phyloP scores from a whole-genome alignment of 2,888 invertebrate genomes.

The Leucophora obtusa region DNA sequence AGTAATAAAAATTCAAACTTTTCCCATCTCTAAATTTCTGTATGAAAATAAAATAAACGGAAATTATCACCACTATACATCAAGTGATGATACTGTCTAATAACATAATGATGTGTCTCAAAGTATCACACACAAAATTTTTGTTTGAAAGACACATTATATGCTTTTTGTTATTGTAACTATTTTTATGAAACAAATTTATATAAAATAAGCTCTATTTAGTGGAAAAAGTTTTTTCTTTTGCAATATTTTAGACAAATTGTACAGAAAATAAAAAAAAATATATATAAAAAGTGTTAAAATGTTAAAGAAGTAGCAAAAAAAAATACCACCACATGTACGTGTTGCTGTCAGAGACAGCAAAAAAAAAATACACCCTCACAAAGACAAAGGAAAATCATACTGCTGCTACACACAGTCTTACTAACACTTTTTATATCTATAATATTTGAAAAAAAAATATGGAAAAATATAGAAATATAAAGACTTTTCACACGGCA shows the following conservation, averaged over 20 bases:
- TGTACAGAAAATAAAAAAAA: slow-evolving; percentile 14
- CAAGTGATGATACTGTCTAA: slow-evolving; percentile 17
- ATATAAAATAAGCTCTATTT: slow-evolving; percentile 61
- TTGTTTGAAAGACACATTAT: slow-evolving; percentile 22
- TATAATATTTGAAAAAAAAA: neutral
- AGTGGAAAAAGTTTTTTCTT: slow-evolving; percentile 42
- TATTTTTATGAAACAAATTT: slow-evolving; percentile 50
- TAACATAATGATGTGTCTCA: slow-evolving; percentile 37
- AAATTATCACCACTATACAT: slow-evolving; percentile 24
- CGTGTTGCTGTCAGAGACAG: slow-evolving; percentile 61
- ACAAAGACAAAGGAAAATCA: too few species aligned
- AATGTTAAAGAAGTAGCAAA: slow-evolving; percentile 13
- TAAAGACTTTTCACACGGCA: slow-evolving; percentile 42
- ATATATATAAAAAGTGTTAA: slow-evolving; percentile 51
- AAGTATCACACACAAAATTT: slow-evolving; percentile 15
- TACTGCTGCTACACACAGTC: too few species aligned
- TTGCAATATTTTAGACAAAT: slow-evolving; percentile 46
- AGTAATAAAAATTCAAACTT: too few species aligned
- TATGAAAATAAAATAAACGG: neutral
- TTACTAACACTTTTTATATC: neutral
- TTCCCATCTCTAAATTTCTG: too few species aligned
- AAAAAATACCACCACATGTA: slow-evolving; percentile 44
- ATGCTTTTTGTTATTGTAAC: slow-evolving; percentile 27
- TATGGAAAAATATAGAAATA: neutral
- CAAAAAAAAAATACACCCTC: too few species aligned